phyloP scores from a whole-genome alignment of 2,113 vertebrate genomes.

The Rhinogobius similis region DNA sequence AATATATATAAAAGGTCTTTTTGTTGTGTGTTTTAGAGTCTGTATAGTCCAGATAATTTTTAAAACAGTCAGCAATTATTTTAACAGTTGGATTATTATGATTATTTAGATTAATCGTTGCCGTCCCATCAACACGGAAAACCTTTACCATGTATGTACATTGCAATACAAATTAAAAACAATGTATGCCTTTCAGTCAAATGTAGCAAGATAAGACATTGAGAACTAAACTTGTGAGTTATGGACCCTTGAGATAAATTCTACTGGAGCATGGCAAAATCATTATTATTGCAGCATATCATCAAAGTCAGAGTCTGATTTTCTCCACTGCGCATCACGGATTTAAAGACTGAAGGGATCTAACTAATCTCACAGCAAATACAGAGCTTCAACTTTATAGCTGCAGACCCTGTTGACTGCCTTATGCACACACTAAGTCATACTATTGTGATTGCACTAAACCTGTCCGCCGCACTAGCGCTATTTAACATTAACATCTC shows the following conservation, averaged over 20 bases:
- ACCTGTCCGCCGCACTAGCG: conserved; percentile 25
- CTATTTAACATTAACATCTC: conserved; percentile 36
- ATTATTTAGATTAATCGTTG: too few relatives aligned
- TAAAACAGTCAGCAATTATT: too few relatives aligned
- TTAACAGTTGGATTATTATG: too few relatives aligned
- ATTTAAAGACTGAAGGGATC: conserved; percentile 35
- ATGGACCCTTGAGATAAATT: conserved; percentile 41
- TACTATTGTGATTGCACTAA: conserved; percentile 25
- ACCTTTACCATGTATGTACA: too few relatives aligned
- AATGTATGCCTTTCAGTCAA: too few relatives aligned
- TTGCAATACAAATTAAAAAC: too few relatives aligned
- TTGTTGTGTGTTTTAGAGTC: background rate
- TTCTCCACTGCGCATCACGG: conserved; percentile 40
- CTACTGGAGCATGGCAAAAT: conserved; percentile 25
- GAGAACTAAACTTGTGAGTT: conserved; percentile 24
- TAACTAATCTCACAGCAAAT: conserved; percentile 27
- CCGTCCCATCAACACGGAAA: background rate
- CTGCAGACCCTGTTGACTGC: conserved; percentile 19
- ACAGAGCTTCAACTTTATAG: conserved; percentile 6
- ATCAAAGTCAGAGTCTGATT: conserved; percentile 44
- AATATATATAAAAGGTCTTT: too few relatives aligned
- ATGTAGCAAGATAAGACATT: too few relatives aligned
- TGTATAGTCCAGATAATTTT: background rate
- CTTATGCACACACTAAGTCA: conserved; percentile 25
- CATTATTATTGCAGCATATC: conserved; percentile 48